phyloP scores from a whole-genome alignment of 2,888 invertebrate genomes.

The Hirtodrosophila alboralis region DNA sequence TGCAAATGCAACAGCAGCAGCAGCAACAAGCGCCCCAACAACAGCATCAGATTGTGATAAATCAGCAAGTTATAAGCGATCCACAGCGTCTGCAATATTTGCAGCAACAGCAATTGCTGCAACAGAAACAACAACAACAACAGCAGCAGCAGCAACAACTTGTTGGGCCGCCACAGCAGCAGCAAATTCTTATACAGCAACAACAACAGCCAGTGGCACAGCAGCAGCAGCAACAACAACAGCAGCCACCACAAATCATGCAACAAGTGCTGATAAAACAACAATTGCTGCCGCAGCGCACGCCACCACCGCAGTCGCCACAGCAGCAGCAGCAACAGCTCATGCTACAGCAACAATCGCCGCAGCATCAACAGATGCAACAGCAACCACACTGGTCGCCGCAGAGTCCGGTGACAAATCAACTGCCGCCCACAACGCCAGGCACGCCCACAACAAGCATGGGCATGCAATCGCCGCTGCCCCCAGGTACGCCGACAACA shows the following conservation, averaged over 20 bases:
- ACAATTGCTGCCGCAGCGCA: slow-evolving; percentile 80
- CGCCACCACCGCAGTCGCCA: slow-evolving; percentile 79
- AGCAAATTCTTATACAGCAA: slow-evolving; percentile 73
- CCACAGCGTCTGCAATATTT: slow-evolving; percentile 82
- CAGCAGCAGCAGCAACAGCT: slow-evolving; percentile 84
- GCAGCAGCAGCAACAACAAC: slow-evolving; percentile 84
- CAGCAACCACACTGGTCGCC: slow-evolving; percentile 85
- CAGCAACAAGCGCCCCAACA: slow-evolving; percentile 82
- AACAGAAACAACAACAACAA: slow-evolving; percentile 70
- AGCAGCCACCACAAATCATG: slow-evolving; percentile 82
- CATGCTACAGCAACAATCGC: slow-evolving; percentile 86
- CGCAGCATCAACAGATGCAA: slow-evolving; percentile 78
- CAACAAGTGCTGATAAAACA: slow-evolving; percentile 84
- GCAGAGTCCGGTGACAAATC: slow-evolving; percentile 74
- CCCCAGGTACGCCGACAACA: slow-evolving; percentile 66
- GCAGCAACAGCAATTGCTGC: slow-evolving; percentile 80
- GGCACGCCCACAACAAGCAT: slow-evolving; percentile 71
- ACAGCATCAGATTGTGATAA: slow-evolving; percentile 82
- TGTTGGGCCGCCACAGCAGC: slow-evolving; percentile 84
- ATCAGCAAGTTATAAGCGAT: slow-evolving; percentile 83
- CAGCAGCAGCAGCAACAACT: slow-evolving; percentile 78
- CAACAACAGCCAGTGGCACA: slow-evolving; percentile 69
- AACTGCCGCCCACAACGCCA: slow-evolving; percentile 61
- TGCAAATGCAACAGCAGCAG: slow-evolving; percentile 60
- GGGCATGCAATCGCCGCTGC: slow-evolving; percentile 71